These are phyloP conservation scores for Odontesthes bonariensis DNA, from an alignment of 2,113 vertebrate genomes.

Conservation along the genomic window DNA sequence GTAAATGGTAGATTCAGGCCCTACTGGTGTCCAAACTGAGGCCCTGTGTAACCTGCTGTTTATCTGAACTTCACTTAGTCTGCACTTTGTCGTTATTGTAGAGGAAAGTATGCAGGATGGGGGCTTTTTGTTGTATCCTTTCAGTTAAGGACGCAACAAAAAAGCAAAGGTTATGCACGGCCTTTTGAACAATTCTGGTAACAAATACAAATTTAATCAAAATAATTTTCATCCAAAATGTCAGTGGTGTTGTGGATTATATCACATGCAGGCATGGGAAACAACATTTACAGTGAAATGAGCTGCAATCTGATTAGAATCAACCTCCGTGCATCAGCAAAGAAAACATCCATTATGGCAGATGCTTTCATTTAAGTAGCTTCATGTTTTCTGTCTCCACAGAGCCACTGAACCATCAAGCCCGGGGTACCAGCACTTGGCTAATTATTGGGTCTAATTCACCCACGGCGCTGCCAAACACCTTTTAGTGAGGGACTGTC, in stretches of 20 bases:
- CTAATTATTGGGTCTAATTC: constrained; percentile 81
- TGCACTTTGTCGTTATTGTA: not conserved
- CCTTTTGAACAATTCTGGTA: not conserved
- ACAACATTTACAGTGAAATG: constrained; percentile 25
- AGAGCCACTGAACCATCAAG: constrained; percentile 80
- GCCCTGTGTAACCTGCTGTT: constrained; percentile 9
- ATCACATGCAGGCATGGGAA: constrained; percentile 13
- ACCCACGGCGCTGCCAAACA: constrained; percentile 60
- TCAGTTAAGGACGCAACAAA: not conserved
- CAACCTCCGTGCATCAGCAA: constrained; percentile 47
- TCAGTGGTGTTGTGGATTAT: not conserved
- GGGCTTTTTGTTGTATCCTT: not conserved
- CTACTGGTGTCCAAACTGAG: constrained; percentile 35
- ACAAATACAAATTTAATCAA: not conserved
- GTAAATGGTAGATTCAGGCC: constrained; percentile 9
- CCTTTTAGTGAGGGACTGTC: constrained; percentile 67
- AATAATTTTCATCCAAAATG: not conserved
- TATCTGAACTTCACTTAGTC: not conserved
- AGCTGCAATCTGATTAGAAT: constrained; percentile 63
- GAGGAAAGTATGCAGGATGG: not conserved
- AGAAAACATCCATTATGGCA: constrained; percentile 71
- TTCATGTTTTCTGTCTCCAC: constrained; percentile 63
- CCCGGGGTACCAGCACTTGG: constrained; percentile 80
- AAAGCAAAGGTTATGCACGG: no score
- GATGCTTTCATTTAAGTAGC: constrained; percentile 81